Percentiles rank a stretch among this genome's conserved stretches.
Conservation (phyloP, 2,888 invertebrate genomes). For the Corbicula japonica region DNA sequence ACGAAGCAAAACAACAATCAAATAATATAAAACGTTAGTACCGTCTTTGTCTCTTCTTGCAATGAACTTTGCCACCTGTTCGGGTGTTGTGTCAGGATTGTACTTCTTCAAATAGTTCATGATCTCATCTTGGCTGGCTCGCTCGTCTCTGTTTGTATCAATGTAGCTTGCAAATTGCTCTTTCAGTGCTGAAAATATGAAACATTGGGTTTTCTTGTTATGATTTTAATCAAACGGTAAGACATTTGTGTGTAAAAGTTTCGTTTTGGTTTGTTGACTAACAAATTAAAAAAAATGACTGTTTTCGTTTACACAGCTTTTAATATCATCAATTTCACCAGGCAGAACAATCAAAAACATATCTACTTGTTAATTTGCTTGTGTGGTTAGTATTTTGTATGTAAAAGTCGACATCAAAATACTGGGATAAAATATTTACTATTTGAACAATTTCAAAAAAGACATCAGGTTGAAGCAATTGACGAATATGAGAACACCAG, state of each 20-base stretch:
- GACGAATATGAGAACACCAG: too few relatives aligned
- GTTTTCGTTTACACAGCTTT: neutral
- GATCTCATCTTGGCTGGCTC: conserved; percentile 75
- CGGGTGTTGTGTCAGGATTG: conserved; percentile 71
- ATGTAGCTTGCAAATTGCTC: conserved; percentile 74
- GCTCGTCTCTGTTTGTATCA: conserved; percentile 77
- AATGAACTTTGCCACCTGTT: conserved; percentile 71
- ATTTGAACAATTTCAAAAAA: too few relatives aligned
- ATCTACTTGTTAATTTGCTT: conserved; percentile 1
- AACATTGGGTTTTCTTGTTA: neutral
- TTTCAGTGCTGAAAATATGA: conserved; percentile 72
- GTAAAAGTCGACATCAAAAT: neutral
- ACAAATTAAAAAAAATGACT: neutral
- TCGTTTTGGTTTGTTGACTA: neutral
- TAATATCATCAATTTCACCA: neutral
- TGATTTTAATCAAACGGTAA: neutral
- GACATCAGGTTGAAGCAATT: too few relatives aligned
- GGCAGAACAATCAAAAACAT: neutral
- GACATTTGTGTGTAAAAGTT: neutral
- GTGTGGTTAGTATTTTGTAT: too few relatives aligned
- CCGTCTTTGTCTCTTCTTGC: conserved; percentile 73
- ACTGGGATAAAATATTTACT: too few relatives aligned
- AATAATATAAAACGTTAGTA: too few relatives aligned
- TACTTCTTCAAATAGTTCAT: conserved; percentile 73
- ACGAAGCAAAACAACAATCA: too few relatives aligned